phyloP scores from a whole-genome alignment of 2,113 vertebrate genomes.

The Miniopterus natalensis region DNA sequence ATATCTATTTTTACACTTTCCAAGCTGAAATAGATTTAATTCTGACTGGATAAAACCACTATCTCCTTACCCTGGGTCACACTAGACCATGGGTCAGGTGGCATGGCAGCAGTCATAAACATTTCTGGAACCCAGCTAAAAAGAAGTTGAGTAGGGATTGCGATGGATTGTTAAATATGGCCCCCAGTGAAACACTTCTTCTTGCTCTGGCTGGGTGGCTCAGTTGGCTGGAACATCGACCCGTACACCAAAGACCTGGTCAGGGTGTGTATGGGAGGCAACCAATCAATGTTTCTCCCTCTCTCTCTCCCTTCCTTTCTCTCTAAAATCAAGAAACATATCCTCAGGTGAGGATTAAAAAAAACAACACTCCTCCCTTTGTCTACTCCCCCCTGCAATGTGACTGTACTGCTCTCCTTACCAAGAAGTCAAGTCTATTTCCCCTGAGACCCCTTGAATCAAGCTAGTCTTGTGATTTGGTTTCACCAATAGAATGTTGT shows the following conservation, averaged over 20 bases:
- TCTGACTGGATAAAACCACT: not conserved
- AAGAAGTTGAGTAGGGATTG: not conserved
- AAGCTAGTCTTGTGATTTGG: not conserved
- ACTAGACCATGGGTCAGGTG: not conserved
- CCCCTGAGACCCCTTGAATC: not conserved
- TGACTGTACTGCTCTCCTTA: not conserved
- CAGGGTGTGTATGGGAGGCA: not conserved
- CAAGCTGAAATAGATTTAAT: not conserved
- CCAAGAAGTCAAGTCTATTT: not conserved
- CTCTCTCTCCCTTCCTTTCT: too few species aligned
- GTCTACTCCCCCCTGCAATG: not conserved
- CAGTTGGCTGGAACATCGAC: not conserved
- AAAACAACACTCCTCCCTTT: not conserved
- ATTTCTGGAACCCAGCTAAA: not conserved
- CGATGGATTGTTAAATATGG: not conserved
- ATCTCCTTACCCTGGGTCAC: not conserved
- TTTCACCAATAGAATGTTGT: not conserved
- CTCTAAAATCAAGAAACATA: not conserved
- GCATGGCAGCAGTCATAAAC: not conserved
- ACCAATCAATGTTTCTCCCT: too few species aligned
- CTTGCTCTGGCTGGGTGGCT: not conserved
- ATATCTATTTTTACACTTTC: not conserved
- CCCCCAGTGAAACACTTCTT: not conserved
- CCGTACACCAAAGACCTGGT: not conserved
- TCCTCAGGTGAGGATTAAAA: not conserved